Base-by-base conservation (phyloP, 2,888 invertebrate species). In the Luperina nickerlii region DNA sequence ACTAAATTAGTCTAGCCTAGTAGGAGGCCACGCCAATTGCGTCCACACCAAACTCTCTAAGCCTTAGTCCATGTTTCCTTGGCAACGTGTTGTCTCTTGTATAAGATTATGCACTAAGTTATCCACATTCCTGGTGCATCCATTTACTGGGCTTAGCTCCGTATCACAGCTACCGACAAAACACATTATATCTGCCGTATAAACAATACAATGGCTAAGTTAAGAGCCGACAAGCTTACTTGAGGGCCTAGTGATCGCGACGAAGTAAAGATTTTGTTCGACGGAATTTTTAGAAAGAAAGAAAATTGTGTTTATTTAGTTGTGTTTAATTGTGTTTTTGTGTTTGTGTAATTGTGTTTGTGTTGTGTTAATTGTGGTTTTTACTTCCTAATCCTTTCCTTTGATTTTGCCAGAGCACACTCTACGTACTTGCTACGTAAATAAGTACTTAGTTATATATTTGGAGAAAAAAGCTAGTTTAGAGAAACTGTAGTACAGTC, bases 191-290 rank as follows among this genome's bases (percentile, higher is more conserved):
- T 95, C 95, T 93, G 88, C 91, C 90, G 93, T 94, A 86, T 89
- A 95, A 95, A 96, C 96, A 96, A 96, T 96, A 94, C 95, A 95
- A 96, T 95, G 95, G 96, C 91, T 92, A 90, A 93, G 92, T 92
- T 93, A 92, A 93, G 91, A 93, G 94, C 93, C 92, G 93, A 93
- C 93, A 92, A 91, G 88, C 63, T 68, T 72, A 73, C 67, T 86
- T 82, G 54, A 68, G 87, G 92, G 68, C 74, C 6, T 78, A 91
- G 60, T 94, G 83, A 0, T 1, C 90, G 93, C 93, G 93, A 48
- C 15, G 48, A 48, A 15, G 13, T 15, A 48, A 48, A 48, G 0
- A 48, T 48, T 48, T 15, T 15, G 15, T 48, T 48, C 15, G 15
- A 48, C 48, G 48, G 15, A 48, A 15, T 48, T 48, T 48, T 32